Conservation (phyloP, 1,140 invertebrate genomes). For the Armadillidium nasatum region DNA sequence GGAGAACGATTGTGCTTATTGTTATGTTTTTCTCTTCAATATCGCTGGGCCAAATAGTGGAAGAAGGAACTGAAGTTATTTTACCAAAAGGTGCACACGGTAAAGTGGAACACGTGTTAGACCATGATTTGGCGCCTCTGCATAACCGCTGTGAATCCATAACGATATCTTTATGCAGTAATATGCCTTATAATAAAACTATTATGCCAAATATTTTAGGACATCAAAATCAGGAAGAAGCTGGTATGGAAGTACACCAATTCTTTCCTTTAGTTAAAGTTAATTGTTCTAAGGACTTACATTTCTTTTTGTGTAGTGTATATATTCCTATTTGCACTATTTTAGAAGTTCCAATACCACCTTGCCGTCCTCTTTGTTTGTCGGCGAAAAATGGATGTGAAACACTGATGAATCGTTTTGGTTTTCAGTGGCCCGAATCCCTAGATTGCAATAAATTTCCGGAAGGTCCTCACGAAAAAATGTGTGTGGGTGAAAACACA, state of each 20-base stretch:
- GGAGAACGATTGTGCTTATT: no score
- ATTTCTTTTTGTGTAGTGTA: conserved; percentile 92
- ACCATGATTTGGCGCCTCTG: conserved; percentile 58
- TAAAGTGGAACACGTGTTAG: conserved; percentile 34
- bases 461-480: conserved; percentile 57
- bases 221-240: conserved; percentile 91
- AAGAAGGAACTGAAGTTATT: neutral
- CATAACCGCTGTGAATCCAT: conserved; percentile 88
- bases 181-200: conserved; percentile 90
- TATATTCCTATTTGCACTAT: conserved; percentile 95
- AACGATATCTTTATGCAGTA: conserved; percentile 83
- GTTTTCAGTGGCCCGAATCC: conserved; percentile 88
- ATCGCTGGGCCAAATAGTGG: neutral
- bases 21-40: no score
- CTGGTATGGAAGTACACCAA: conserved; percentile 85
- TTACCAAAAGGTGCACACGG: neutral
- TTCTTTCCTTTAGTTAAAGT: conserved; percentile 94
- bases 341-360: conserved; percentile 80
- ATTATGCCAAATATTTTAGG: conserved; percentile 93
- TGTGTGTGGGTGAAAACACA: conserved; percentile 40
- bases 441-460: conserved; percentile 90
- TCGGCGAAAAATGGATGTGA: conserved; percentile 85
- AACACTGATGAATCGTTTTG: conserved; percentile 83
- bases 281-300: conserved; percentile 86
- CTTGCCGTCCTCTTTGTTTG: conserved; percentile 84